These are phyloP conservation scores for Ahaetulla prasina DNA, from an alignment of 2,113 vertebrate species.

Conservation along the genomic window DNA sequence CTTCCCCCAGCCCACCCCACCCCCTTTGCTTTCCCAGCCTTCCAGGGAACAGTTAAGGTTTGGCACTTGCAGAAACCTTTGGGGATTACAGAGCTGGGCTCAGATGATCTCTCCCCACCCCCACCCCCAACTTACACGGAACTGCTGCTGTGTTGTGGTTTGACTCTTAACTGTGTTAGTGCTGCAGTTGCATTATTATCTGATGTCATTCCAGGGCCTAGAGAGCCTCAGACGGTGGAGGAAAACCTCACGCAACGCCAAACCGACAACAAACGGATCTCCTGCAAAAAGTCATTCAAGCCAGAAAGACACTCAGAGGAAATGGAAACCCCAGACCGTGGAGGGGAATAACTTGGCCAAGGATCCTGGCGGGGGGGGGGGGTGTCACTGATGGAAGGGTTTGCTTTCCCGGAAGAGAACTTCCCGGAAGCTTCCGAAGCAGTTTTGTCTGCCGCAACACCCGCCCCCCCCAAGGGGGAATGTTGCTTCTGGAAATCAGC, in stretches of 20 bases:
- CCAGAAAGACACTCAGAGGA: not conserved
- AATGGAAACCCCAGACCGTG: not conserved
- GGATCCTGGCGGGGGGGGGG: not conserved
- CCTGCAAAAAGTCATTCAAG: not conserved
- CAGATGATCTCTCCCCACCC: not conserved
- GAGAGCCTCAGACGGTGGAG: not conserved
- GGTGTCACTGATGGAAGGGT: not conserved
- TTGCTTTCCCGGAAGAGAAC: accelerated
- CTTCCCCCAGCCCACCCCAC: accelerated
- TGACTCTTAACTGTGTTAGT: not conserved
- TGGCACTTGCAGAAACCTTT: not conserved
- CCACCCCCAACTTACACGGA: not conserved
- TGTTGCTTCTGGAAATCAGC: not conserved
- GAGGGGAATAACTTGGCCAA: not conserved
- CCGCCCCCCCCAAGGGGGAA: not conserved
- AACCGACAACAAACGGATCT: not conserved
- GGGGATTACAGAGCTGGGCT: not conserved
- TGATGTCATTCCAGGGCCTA: not conserved
- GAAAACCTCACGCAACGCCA: not conserved
- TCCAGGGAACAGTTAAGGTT: not conserved
- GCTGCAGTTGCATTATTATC: not conserved
- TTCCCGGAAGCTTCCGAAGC: accelerated
- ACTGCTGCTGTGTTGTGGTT: not conserved
- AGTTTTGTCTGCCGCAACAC: not conserved
- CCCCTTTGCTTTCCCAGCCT: not conserved